Evolutionary conservation across 1,140 invertebrate species (phyloP), one percentile per base, ranked within the genome.

Genomic region (Eubasilissa regina): DNA sequence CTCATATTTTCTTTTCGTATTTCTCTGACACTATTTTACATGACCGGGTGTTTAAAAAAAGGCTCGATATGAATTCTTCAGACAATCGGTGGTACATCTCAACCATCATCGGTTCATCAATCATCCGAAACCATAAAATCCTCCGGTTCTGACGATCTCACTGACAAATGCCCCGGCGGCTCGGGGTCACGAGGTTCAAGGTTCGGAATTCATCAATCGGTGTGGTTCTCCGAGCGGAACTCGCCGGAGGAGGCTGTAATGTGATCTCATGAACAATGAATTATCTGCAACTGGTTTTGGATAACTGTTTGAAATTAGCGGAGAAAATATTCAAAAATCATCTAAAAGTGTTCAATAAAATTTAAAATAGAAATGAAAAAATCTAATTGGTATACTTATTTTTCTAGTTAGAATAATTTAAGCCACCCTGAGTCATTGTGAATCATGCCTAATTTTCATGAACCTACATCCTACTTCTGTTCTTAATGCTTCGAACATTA

Each of bases 181-280:
- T 77, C 68, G 44, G 56, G 77, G 72, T 79, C 75, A 78, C 25
- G 60, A 35, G 75, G 80, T 75, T 74, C 75, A 74, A 45, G 73
- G 64, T 56, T 78, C 76, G 62, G 9, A 21, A 55, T 45, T 55
- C 76, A 53, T 78, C 51, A 35, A 68, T 77, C 68, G 60, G 74
- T 15, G 55, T 15, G 55, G 15, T 58, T 44, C 43, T 15, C 21
- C 21, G 45, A 48, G 45, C 19, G 66, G 66, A 70, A 70, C 66
- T 51, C 15, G 21, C 19, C 25, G 25, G 25, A 35, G 25, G 25
- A 35, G n/a, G 55, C 13, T 15, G 58, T 62, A 25, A 35, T 62
- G 17, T 10, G 12, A 70, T 70, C 17, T 51, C 45, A 51, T 70
- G n/a, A 51, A 51, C 60, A n/a, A 3, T 70, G 66, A 70, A 48